Evolutionary conservation across 1,140 invertebrate species (phyloP).

Genomic region (Drosophila guanche): DNA sequence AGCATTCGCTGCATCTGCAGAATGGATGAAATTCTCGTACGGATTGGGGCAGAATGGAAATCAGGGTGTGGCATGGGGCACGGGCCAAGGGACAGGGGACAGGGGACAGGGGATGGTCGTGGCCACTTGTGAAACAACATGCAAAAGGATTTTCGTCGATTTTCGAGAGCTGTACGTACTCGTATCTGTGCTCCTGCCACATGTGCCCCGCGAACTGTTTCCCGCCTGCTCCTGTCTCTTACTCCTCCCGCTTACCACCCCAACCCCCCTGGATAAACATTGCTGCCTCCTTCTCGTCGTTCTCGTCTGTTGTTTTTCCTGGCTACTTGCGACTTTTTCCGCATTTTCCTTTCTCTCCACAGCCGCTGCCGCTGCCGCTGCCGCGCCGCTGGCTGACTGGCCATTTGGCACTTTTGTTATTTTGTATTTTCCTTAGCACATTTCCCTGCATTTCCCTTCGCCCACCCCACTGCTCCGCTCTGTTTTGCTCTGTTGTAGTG

Average conservation of each 20-base stretch:
- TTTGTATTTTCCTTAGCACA: conserved; percentile 45
- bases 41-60: conserved; percentile 23
- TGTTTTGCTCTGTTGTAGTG: conserved; percentile 41
- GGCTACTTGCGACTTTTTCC: conserved; percentile 52
- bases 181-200: conserved; percentile 54
- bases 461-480: neutral
- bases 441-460: neutral
- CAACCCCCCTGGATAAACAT: conserved; percentile 35
- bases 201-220: conserved; percentile 49
- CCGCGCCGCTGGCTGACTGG: conserved; percentile 15
- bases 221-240: conserved; percentile 5
- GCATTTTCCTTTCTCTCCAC: conserved; percentile 13
- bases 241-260: neutral
- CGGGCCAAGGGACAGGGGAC: neutral
- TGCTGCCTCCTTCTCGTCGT: conserved; percentile 7
- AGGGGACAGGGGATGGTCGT: conserved; percentile 1
- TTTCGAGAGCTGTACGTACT: conserved; percentile 53
- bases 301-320: conserved; percentile 29
- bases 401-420: conserved; percentile 73
- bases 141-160: conserved; percentile 81
- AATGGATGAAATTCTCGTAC: conserved; percentile 21
- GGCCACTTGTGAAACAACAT: conserved; percentile 73
- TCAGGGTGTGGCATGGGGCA: neutral
- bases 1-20: conserved; percentile 54
- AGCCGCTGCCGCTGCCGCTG: neutral